Evolutionary conservation across 2,113 vertebrate species (phyloP), one percentile per base, ranked within the genome.

Genomic region (Platycercus adscitus): DNA sequence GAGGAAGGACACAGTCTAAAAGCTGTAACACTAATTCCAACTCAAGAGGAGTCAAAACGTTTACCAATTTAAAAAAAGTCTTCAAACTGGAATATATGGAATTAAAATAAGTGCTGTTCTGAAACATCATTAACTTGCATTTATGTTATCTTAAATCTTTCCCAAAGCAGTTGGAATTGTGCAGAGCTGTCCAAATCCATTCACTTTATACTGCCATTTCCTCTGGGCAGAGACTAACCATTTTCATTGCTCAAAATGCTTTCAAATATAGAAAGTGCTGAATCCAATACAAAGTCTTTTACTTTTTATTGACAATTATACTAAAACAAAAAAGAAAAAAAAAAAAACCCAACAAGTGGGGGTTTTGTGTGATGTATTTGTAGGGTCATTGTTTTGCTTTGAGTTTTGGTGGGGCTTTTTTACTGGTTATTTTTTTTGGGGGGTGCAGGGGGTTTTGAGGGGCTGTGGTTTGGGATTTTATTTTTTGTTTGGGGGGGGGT

Each of bases 51-150:
- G 31, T 28, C 24, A 11, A 55, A 50, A 82, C 7, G 26, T 43
- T 75, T 43, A 64, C 39, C 52, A 86, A 6, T 41, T 88, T 76
- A 7, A 1, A 2, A 76, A 7, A 94, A 91, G 64, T 81, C 50
- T 55, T 75, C 79, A 66, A 86, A 96, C 72, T 75, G 72, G 55
- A 97, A 90, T 86, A 88, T 25, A 81, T 33, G 75, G 71, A 89
- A 96, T 86, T 91, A 83, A 91, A 89, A 84, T 77, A 53, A 81
- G 46, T 80, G 71, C 66, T 81, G 46, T 83, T 94, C 79, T 75
- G 47, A 83, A 95, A 90, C 56, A 90, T 70, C 68, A 89, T 90
- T 93, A 94, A 80, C 56, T 92, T 89, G 70, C 61, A 92, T 49
- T 90, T 78, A 80, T 71, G 65, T 80, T 88, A 93, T 64, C 91